A percentile compares a stretch with the other conserved stretches of the same genome.
phyloP scores from a whole-genome alignment of 2,888 invertebrate species.

The Aphrophora alni region DNA sequence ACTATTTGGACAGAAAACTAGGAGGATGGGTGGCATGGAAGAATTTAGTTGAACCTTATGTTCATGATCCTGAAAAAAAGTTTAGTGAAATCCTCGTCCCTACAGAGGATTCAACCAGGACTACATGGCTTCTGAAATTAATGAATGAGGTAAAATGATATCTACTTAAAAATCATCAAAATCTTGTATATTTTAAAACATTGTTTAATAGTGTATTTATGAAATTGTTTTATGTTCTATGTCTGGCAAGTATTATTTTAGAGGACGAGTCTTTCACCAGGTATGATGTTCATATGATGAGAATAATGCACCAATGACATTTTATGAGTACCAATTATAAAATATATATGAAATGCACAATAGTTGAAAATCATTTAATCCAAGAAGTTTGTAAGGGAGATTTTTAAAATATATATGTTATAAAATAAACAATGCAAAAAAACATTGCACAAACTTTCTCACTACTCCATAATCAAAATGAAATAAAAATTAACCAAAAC shows the following conservation, averaged over 20 bases:
- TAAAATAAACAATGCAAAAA: no score
- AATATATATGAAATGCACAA: no score
- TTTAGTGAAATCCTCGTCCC: constrained; percentile 89
- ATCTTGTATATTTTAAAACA: neutral
- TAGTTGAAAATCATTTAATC: no score
- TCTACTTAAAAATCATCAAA: neutral
- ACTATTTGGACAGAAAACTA: constrained; percentile 72
- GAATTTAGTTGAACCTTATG: constrained; percentile 76
- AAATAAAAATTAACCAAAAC: no score
- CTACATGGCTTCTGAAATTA: constrained; percentile 77
- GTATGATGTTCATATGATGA: constrained; percentile 21
- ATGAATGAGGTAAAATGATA: constrained; percentile 70
- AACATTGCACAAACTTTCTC: no score
- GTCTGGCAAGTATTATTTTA: constrained; percentile 47
- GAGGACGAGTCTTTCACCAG: constrained; percentile 47
- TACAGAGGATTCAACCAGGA: constrained; percentile 84
- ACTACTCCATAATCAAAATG: no score
- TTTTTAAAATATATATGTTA: no score
- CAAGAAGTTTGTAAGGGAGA: no score
- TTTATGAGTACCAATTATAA: no score
- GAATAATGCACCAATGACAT: no score
- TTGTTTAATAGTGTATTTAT: neutral
- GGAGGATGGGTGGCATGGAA: constrained; percentile 86
- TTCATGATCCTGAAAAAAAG: constrained; percentile 71
- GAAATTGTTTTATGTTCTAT: neutral